A percentile compares a stretch with the other conserved stretches of the same genome.
Conservation (phyloP, 1,140 invertebrate species). For the Pentalonia nigronervosa region DNA sequence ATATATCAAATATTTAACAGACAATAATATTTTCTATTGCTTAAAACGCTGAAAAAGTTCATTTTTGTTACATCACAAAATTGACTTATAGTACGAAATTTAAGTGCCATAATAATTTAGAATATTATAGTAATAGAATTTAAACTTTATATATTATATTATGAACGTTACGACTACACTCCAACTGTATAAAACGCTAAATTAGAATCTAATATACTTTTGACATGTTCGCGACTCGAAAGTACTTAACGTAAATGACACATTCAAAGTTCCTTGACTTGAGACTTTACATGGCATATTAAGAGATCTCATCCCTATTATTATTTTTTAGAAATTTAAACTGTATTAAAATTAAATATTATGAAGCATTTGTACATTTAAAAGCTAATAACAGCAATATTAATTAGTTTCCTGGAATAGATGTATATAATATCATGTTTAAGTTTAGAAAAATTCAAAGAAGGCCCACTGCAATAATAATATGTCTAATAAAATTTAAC, state of each 20-base stretch:
- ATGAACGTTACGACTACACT: not conserved
- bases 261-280: not conserved
- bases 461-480: not conserved
- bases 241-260: not conserved
- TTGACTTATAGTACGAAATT: not conserved
- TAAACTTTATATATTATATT: not conserved
- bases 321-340: too few species aligned
- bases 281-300: not conserved
- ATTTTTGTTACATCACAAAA: not conserved
- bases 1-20: not conserved
- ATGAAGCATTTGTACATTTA: too few species aligned
- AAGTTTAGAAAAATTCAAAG: not conserved
- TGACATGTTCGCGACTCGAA: not conserved
- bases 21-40: not conserved
- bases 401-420: too few species aligned
- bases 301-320: too few species aligned
- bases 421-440: not conserved
- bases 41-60: not conserved
- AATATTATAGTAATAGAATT: not conserved
- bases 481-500: not conserved
- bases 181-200: not conserved
- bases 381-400: not conserved
- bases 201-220: not conserved
- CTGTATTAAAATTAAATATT: too few species aligned
- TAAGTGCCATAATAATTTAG: not conserved